Evolutionary conservation across 2,797 vertebrate species (phyloP).

Genomic region (Simalia tracyae): DNA sequence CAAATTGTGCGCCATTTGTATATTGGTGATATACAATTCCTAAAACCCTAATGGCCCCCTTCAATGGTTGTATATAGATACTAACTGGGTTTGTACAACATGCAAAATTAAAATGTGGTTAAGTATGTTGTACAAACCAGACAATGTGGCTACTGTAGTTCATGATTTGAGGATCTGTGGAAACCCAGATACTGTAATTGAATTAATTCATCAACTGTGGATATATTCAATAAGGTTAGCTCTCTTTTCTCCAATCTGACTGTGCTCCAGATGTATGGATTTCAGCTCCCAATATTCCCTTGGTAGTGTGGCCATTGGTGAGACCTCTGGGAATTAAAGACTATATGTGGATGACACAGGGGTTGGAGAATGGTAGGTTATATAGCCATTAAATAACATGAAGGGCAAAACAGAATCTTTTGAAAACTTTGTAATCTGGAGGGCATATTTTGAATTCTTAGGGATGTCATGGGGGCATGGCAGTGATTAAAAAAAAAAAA

Average conservation of each 20-base stretch:
- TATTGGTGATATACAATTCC: background rate
- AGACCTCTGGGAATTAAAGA: background rate
- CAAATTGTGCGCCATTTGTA: background rate
- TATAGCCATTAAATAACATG: background rate
- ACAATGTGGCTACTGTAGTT: no score
- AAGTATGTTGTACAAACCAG: background rate
- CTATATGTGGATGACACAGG: background rate
- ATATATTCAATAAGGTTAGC: background rate
- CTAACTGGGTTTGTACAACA: background rate
- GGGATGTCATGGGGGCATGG: background rate
- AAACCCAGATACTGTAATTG: background rate
- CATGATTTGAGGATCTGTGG: no score
- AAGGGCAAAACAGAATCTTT: background rate
- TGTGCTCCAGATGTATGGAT: background rate
- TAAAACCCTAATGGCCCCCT: background rate
- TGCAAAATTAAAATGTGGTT: background rate
- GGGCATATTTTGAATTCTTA: background rate
- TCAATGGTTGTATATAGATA: background rate
- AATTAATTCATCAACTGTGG: background rate
- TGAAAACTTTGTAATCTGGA: background rate
- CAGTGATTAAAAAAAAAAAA: background rate
- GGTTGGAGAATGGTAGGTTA: background rate
- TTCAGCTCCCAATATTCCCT: background rate
- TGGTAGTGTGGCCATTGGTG: background rate
- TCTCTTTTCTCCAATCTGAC: background rate